These are phyloP conservation scores for Chitala chitala DNA, from an alignment of 2,113 vertebrate species.

Conservation along the genomic window DNA sequence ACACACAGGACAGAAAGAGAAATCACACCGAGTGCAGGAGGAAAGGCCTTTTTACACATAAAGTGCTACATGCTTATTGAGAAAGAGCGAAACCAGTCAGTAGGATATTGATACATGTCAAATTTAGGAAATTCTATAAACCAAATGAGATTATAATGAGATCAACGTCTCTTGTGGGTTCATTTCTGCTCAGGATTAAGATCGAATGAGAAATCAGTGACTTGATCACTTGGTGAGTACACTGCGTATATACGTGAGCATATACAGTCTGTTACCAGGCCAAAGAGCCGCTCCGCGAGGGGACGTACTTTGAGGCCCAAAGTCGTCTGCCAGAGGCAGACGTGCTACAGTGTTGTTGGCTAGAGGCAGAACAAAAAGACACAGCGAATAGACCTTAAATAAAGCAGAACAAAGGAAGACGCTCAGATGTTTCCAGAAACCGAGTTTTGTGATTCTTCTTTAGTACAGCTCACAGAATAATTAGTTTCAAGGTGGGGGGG, in stretches of 20 bases:
- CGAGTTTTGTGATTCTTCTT: too few species aligned
- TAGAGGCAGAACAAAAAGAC: not conserved
- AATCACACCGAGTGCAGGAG: not conserved
- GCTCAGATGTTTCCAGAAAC: not conserved
- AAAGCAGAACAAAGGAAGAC: not conserved
- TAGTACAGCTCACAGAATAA: too few species aligned
- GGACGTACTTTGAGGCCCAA: not conserved
- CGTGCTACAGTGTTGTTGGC: not conserved
- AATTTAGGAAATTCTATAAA: not conserved
- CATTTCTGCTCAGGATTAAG: not conserved
- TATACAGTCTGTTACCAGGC: constrained; percentile 9
- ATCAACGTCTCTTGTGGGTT: too few species aligned
- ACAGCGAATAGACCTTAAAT: not conserved
- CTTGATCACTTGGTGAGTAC: not conserved
- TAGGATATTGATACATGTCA: not conserved
- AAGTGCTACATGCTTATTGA: not conserved
- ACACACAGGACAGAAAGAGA: not conserved
- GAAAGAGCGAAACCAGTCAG: not conserved
- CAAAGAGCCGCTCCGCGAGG: not conserved
- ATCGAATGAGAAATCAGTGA: not conserved
- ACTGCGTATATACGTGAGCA: not conserved
- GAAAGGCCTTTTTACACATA: not conserved
- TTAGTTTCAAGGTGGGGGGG: too few species aligned
- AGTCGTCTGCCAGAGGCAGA: not conserved
- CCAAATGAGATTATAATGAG: too few species aligned